These are phyloP conservation scores for Sphyrna mokarran DNA, from an alignment of 2,113 vertebrate genomes.

Conservation along the genomic window DNA sequence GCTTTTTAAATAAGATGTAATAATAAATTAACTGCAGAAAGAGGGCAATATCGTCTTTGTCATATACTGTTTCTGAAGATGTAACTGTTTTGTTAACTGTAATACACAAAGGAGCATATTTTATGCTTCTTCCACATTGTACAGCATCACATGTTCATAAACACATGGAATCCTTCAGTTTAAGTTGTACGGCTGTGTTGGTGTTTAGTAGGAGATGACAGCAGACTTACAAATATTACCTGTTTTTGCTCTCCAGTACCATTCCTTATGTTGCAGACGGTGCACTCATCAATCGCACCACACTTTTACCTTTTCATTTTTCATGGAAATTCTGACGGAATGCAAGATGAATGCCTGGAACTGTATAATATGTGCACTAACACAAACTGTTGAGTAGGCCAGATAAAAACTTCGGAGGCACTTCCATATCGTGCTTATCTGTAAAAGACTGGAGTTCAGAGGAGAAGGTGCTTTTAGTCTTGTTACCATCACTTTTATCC, in stretches of 20 bases:
- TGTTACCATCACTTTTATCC: neutral
- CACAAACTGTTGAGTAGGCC: neutral
- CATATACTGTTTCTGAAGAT: neutral
- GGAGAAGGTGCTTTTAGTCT: neutral
- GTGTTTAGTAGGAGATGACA: neutral
- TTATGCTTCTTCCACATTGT: neutral
- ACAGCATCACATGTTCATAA: neutral
- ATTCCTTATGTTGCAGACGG: neutral
- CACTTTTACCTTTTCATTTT: neutral
- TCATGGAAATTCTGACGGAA: constrained; percentile 10
- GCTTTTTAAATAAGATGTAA: neutral
- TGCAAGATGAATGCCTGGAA: neutral
- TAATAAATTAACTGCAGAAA: neutral
- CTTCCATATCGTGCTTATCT: neutral
- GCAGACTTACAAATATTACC: neutral
- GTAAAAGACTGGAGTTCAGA: neutral
- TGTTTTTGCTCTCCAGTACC: neutral
- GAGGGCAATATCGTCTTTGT: no score
- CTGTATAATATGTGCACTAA: neutral
- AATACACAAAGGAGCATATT: neutral
- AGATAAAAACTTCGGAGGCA: neutral
- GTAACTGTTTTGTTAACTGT: neutral
- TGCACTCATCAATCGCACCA: constrained; percentile 12
- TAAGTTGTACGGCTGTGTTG: neutral
- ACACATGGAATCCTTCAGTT: neutral